Conservation (phyloP, 2,113 vertebrate species). For the Pluvialis apricaria region DNA sequence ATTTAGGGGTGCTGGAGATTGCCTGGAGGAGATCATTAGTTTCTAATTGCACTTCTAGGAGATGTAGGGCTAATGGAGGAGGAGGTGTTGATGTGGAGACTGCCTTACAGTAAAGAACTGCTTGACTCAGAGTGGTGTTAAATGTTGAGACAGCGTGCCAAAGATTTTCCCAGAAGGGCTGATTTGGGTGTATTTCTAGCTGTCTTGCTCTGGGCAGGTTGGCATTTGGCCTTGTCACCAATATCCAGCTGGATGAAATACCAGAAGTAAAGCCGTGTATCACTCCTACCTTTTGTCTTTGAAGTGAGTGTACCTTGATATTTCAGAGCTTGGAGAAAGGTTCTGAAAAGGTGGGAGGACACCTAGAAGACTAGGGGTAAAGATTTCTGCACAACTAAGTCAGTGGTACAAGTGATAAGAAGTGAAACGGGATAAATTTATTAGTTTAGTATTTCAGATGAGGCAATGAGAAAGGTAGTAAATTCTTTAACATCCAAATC, state of each 20-base stretch:
- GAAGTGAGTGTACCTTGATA: background rate
- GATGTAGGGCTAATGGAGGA: background rate
- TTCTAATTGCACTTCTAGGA: background rate
- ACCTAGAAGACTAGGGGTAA: background rate
- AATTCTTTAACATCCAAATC: background rate
- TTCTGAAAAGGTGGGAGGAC: background rate
- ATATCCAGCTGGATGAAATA: background rate
- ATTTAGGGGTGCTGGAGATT: background rate
- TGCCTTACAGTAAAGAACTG: background rate
- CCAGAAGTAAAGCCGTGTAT: background rate
- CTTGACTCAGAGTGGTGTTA: background rate
- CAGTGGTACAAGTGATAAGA: background rate
- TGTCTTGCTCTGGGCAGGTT: background rate
- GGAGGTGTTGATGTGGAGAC: background rate
- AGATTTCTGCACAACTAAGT: background rate
- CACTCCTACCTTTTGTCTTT: background rate
- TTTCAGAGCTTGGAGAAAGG: background rate
- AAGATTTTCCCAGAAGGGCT: background rate
- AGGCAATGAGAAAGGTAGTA: background rate
- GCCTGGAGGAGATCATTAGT: background rate
- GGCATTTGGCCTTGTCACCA: background rate
- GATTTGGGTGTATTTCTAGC: background rate
- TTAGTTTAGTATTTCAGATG: background rate
- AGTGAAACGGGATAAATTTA: background rate
- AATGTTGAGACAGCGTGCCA: background rate